These are phyloP conservation scores for Brachypalpus laphriformis DNA, from an alignment of 2,888 invertebrate species.

Conservation along the genomic window DNA sequence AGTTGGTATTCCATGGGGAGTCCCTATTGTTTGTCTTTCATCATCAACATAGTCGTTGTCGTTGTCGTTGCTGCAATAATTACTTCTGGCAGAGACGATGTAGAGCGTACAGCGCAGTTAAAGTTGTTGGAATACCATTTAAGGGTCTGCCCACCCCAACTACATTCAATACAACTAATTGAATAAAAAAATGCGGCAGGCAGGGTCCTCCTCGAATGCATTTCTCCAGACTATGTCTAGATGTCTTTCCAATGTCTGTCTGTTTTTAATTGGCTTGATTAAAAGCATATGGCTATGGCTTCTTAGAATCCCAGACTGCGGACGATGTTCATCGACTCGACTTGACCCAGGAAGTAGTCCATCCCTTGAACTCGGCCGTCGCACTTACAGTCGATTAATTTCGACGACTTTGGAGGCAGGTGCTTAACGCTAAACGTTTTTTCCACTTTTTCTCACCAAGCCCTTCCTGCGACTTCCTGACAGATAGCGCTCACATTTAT, in stretches of 20 bases:
- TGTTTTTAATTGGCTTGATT: constrained; percentile 65
- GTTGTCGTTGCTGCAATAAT: constrained; percentile 39
- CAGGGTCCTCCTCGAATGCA: constrained; percentile 8
- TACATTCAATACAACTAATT: constrained; percentile 51
- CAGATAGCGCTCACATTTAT: constrained; percentile 7
- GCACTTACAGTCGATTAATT: constrained; percentile 56
- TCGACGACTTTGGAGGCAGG: constrained; percentile 38
- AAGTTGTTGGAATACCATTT: constrained; percentile 41
- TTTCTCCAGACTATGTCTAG: constrained; percentile 25
- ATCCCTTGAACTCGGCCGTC: neutral
- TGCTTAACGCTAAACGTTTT: constrained; percentile 41
- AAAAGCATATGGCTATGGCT: constrained; percentile 63
- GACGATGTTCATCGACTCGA: neutral
- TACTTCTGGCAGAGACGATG: constrained; percentile 23
- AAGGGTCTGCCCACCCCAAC: neutral
- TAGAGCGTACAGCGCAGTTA: constrained; percentile 47
- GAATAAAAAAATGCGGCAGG: constrained; percentile 32
- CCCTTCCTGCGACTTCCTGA: constrained; percentile 29
- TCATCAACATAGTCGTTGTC: constrained; percentile 22
- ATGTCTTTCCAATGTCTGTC: constrained; percentile 43
- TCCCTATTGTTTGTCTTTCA: constrained; percentile 55
- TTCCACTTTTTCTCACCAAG: constrained; percentile 17
- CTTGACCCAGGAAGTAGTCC: constrained; percentile 33
- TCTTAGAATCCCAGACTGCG: constrained; percentile 39
- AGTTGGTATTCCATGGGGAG: constrained; percentile 34